A percentile compares a stretch with the other conserved stretches of the same genome.
Evolutionary conservation across 2,797 vertebrate species (phyloP).

Genomic region (Oreochromis mossambicus): DNA sequence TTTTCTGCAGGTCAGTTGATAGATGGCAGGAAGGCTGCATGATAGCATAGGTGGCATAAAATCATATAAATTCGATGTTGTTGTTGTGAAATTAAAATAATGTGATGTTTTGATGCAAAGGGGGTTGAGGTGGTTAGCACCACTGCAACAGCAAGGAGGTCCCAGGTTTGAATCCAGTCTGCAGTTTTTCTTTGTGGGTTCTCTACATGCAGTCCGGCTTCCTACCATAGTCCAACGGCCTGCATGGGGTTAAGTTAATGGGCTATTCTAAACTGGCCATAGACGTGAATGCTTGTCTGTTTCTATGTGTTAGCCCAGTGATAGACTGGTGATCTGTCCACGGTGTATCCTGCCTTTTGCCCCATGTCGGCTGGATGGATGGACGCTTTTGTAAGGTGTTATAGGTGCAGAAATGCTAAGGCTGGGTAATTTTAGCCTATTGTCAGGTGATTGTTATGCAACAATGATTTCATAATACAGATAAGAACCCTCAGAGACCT

Average conservation of each 20-base stretch:
- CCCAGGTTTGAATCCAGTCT: neutral
- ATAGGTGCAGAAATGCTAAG: neutral
- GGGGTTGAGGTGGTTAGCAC: neutral
- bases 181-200: neutral
- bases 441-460: neutral
- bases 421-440: neutral
- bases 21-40: neutral
- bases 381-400: neutral
- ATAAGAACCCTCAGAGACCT: neutral
- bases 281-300: neutral
- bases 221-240: rapidly evolving
- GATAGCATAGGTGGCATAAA: neutral
- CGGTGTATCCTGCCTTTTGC: neutral
- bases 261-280: neutral
- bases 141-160: neutral
- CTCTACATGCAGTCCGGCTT: neutral
- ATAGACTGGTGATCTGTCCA: neutral
- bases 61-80: neutral
- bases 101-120: neutral
- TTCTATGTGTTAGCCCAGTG: neutral
- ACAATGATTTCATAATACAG: neutral
- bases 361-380: neutral
- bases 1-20: rapidly evolving
- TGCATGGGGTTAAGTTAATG: neutral
- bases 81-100: neutral